Evolutionary conservation across 2,888 invertebrate genomes (phyloP).

Genomic region (Andricus curvator): DNA sequence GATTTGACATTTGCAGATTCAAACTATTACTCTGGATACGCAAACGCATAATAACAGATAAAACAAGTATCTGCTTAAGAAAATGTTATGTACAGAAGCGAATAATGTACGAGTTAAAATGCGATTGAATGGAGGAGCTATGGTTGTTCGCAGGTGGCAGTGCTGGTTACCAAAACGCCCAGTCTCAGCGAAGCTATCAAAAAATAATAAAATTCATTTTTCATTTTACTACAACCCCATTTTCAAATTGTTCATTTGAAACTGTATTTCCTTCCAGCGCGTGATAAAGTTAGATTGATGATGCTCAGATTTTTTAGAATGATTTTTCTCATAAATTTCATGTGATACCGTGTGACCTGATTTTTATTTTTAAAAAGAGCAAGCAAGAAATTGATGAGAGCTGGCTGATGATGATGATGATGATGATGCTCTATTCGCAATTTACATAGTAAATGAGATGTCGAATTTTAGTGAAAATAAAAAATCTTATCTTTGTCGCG

Average conservation of each 20-base stretch:
- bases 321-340: too few species aligned
- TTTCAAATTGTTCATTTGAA: conserved; percentile 10
- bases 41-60: conserved; percentile 37
- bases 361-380: background rate
- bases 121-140: conserved; percentile 69
- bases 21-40: conserved; percentile 30
- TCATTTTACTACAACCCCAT: conserved; percentile 47
- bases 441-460: background rate
- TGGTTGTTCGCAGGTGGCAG: conserved; percentile 75
- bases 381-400: background rate
- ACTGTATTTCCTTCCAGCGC: conserved; percentile 53
- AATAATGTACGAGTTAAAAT: conserved; percentile 44
- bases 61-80: conserved; percentile 44
- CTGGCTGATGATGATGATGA: too few species aligned
- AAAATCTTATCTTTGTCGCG: conserved; percentile 54
- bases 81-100: conserved; percentile 28
- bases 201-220: conserved; percentile 50
- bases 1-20: conserved; percentile 29
- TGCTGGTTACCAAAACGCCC: conserved; percentile 75
- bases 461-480: conserved; percentile 2
- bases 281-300: conserved; percentile 54
- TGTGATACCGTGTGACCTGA: conserved; percentile 16
- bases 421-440: background rate
- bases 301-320: background rate
- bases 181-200: conserved; percentile 72